Percentiles rank a stretch among this genome's conserved stretches.
phyloP scores from a whole-genome alignment of 2,113 vertebrate species.

The Ctenomys sociabilis region DNA sequence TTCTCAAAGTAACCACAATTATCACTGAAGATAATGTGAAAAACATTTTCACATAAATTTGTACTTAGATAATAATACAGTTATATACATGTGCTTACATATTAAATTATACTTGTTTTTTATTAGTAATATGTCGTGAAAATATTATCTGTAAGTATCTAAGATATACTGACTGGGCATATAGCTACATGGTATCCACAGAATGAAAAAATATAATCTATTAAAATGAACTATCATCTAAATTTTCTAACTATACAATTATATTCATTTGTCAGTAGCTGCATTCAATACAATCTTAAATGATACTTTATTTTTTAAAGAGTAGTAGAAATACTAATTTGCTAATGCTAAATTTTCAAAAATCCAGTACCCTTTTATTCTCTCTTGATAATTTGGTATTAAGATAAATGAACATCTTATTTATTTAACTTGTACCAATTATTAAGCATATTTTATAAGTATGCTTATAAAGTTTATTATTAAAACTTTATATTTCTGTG shows the following conservation, averaged over 20 bases:
- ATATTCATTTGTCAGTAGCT: not conserved
- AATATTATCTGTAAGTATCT: not conserved
- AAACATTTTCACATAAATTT: constrained; percentile 18
- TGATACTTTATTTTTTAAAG: not conserved
- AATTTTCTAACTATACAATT: not conserved
- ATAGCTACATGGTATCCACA: not conserved
- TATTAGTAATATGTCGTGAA: not conserved
- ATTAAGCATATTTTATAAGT: not conserved
- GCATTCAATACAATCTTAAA: not conserved
- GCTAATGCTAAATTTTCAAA: constrained; percentile 32
- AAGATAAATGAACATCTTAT: not conserved
- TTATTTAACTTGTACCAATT: constrained; percentile 45
- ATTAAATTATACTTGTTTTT: not conserved
- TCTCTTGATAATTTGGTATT: not conserved
- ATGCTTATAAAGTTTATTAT: not conserved
- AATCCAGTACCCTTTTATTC: not conserved
- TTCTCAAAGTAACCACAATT: not conserved
- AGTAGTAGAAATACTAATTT: not conserved
- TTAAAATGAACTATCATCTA: not conserved
- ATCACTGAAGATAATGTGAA: not conserved
- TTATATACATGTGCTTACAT: not conserved
- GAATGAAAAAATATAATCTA: not conserved
- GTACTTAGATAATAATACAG: constrained; percentile 33
- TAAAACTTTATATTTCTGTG: not conserved
- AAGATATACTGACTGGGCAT: not conserved